phyloP scores from a whole-genome alignment of 2,888 invertebrate genomes.

The Drosophila borealis region DNA sequence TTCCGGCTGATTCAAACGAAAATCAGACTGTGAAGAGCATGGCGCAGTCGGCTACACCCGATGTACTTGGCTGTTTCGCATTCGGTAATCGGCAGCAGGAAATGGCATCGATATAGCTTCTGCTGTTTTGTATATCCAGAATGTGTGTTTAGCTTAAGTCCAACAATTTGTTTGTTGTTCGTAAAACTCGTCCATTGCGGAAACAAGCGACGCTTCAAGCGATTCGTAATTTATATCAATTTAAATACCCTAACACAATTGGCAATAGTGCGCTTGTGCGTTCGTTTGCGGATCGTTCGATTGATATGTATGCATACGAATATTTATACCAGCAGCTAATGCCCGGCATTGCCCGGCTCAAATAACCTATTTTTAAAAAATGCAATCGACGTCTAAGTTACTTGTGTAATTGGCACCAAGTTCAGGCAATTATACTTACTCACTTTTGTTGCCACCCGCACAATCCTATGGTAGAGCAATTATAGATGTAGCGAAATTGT shows the following conservation, averaged over 20 bases:
- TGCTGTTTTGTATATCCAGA: neutral
- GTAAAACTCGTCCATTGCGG: conserved; percentile 23
- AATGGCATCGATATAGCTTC: conserved; percentile 21
- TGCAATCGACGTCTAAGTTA: neutral
- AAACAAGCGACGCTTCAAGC: conserved; percentile 19
- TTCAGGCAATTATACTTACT: no score
- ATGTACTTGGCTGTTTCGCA: neutral
- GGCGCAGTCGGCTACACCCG: neutral
- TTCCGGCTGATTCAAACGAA: no score
- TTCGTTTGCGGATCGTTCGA: neutral
- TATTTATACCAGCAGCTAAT: neutral
- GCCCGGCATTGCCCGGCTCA: conserved; percentile 3
- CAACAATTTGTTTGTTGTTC: conserved; percentile 17
- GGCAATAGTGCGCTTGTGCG: conserved; percentile 4
- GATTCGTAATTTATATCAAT: conserved; percentile 41
- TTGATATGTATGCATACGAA: neutral
- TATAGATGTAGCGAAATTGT: no score
- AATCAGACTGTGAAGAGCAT: neutral
- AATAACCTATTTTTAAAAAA: neutral
- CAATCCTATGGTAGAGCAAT: no score
- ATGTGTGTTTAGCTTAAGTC: conserved; percentile 21
- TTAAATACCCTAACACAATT: conserved; percentile 24
- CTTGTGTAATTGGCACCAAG: neutral
- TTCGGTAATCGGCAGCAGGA: conserved; percentile 18
- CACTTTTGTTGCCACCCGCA: no score